Base-by-base conservation (phyloP, 2,797 vertebrate species). In the Miopithecus talapoin region DNA sequence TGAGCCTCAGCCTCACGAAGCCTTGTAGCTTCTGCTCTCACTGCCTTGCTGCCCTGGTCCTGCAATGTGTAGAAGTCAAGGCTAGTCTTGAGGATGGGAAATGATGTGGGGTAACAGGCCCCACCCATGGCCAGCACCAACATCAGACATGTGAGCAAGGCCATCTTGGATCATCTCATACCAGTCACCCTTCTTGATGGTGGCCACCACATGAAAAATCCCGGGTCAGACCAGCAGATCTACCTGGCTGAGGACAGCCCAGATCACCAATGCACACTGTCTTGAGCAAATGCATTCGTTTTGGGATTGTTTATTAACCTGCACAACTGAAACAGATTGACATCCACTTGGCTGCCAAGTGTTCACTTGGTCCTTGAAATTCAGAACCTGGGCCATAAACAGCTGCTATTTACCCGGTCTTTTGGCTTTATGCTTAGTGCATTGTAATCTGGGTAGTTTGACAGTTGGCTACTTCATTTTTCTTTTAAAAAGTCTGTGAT, bases 141-240 rank as follows among this genome's bases (percentile, higher is more conserved):
- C 12, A 21, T 1, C 11, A 80, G 39, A 12, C 6, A 5, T 19
- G 4, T 64, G 36, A 68, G n/a, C 1, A 14, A 81, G n/a, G 57
- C 5, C 9, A 2, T 68, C 41, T 79, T 36, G n/a, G 33, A 17
- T 2, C 14, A 48, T 72, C 41, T 59, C 2, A 16, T 10, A 21
- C 10, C n/a, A 41, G 26, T 22, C 8, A 21, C 57, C 16, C 19
- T 81, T 81, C 59, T 17, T 72, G 36, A 41, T 48, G 55, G 41
- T 1, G 78, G 6, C 1, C 1, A 7, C 11, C 41, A 8, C 4
- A 28, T 22, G 39, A 87, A 1, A 12, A 8, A 46, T 21, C 2
- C 43, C 5, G 16, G 24, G 5, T 24, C n/a, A 96, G 61, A 53
- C 36, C 10, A 59, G n/a, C 3, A 90, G 43, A 13, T n/a, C 87